These are phyloP conservation scores for Apomyelois bistriatella DNA, from an alignment of 2,888 invertebrate species.

Conservation along the genomic window DNA sequence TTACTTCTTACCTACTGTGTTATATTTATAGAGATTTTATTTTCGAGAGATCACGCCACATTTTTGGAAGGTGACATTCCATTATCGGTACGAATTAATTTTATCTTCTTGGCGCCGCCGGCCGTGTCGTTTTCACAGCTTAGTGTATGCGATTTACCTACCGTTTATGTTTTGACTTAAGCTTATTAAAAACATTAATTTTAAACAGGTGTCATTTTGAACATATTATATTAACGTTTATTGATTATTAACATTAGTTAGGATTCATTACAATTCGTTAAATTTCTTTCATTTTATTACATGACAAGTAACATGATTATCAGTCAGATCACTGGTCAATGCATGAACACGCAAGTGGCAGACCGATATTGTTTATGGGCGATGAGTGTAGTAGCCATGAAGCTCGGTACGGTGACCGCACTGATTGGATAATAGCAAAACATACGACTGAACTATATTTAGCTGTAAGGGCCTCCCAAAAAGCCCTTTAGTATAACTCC, in stretches of 20 bases:
- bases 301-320: neutral
- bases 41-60: conserved; percentile 1
- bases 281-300: neutral
- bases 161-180: neutral
- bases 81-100: neutral
- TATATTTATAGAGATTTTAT: neutral
- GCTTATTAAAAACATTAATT: too few relatives aligned
- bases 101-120: neutral
- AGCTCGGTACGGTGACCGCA: conserved; percentile 51
- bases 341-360: conserved; percentile 22
- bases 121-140: neutral
- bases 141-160: neutral
- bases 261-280: too few relatives aligned
- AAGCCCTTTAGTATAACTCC: neutral
- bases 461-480: conserved; percentile 30
- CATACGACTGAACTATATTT: conserved; percentile 41
- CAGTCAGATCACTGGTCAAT: conserved; percentile 29
- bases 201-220: too few relatives aligned
- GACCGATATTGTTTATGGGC: conserved; percentile 45
- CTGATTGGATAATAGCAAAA: conserved; percentile 57
- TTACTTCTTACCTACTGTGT: neutral
- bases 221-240: too few relatives aligned
- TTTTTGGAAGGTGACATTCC: conserved; percentile 5
- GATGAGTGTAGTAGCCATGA: conserved; percentile 33
- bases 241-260: too few relatives aligned